Evolutionary conservation across 2,113 vertebrate genomes (phyloP).

Genomic region (rabbit (Oryctolagus cuniculus)): DNA sequence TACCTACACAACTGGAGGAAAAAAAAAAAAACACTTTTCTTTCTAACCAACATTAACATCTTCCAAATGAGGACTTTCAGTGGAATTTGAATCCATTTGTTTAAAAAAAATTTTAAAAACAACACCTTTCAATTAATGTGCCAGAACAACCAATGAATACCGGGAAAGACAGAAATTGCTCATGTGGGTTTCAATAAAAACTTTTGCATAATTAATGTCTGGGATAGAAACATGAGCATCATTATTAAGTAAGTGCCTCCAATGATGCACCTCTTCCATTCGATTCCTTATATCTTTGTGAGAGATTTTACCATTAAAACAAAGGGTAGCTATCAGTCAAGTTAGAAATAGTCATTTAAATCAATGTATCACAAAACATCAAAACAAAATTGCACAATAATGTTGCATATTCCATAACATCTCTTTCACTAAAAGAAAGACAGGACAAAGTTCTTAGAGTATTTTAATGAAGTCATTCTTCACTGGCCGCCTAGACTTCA

Average conservation of each 20-base stretch:
- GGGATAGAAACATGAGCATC: not conserved
- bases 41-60: not conserved
- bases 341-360: conserved; percentile 31
- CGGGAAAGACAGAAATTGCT: not conserved
- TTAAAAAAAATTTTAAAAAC: conserved; percentile 32
- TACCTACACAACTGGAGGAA: not conserved
- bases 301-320: conserved; percentile 14
- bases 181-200: conserved; percentile 25
- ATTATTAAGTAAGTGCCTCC: not conserved
- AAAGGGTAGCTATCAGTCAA: not conserved
- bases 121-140: conserved; percentile 32
- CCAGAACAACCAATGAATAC: not conserved
- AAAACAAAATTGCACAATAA: not conserved
- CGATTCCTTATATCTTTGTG: conserved; percentile 6
- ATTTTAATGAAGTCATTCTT: not conserved
- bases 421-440: not conserved
- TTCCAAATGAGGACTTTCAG: not conserved
- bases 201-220: conserved; percentile 32
- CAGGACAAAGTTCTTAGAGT: not conserved
- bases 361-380: conserved; percentile 23
- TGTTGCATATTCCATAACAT: not conserved
- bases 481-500: not conserved
- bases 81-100: not conserved
- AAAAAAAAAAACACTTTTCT: not conserved
- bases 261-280: not conserved